These are phyloP conservation scores for Xenotilapia leptura DNA, from an alignment of 2,113 vertebrate species.

Conservation along the genomic window DNA sequence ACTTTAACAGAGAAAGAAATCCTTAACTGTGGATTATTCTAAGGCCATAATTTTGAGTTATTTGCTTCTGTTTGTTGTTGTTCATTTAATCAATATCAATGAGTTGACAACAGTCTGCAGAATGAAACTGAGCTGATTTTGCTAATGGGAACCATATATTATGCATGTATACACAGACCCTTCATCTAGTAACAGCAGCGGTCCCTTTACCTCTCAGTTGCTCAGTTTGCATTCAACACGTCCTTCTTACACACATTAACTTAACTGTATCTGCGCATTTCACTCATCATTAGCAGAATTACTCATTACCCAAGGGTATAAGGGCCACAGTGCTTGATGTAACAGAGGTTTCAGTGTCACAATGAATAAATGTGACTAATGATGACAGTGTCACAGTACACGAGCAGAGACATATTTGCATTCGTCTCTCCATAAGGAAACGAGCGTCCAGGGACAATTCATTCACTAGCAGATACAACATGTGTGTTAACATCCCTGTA, in stretches of 20 bases:
- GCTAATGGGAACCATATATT: background rate
- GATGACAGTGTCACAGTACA: slow-evolving; percentile 35
- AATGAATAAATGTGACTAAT: slow-evolving; percentile 51
- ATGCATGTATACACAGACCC: background rate
- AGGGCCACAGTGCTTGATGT: slow-evolving; percentile 11
- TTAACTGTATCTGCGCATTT: slow-evolving; percentile 2
- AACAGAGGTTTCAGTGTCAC: slow-evolving; percentile 38
- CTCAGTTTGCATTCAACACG: slow-evolving; percentile 29
- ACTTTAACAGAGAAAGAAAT: background rate
- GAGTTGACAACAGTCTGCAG: background rate
- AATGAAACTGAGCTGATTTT: background rate
- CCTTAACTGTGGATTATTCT: background rate
- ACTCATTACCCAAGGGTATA: slow-evolving; percentile 45
- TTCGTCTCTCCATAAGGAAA: slow-evolving; percentile 12
- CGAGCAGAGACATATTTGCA: slow-evolving; percentile 15
- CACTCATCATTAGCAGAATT: slow-evolving; percentile 56
- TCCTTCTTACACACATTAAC: slow-evolving; percentile 28
- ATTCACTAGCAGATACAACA: slow-evolving; percentile 7
- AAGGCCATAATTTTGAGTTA: background rate
- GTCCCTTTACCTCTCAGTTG: background rate
- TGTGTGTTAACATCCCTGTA: slow-evolving; percentile 29
- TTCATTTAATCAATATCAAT: background rate
- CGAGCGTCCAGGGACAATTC: slow-evolving; percentile 18
- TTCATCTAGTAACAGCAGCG: background rate
- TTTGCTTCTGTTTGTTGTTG: background rate